Evolutionary conservation across 2,113 vertebrate genomes (phyloP).

Genomic region (Ranitomeya variabilis): DNA sequence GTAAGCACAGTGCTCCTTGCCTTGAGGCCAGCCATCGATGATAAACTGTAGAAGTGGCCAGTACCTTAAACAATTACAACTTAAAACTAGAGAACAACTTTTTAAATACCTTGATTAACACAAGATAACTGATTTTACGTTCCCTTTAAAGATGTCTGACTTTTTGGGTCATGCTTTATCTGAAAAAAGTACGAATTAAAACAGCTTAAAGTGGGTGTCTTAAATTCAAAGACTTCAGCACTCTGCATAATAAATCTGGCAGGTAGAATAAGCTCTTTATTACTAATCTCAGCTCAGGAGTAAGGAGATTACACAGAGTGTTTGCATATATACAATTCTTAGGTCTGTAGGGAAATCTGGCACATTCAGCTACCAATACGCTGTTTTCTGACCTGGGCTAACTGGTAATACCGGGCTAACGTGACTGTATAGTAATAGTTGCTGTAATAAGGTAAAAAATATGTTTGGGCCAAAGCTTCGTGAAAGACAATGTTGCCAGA

Average conservation of each 20-base stretch:
- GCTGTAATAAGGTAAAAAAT: background rate
- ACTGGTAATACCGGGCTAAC: background rate
- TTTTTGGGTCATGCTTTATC: background rate
- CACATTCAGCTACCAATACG: background rate
- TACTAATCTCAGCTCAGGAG: conserved; percentile 28
- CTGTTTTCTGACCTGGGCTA: too few relatives aligned
- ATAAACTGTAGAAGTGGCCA: too few relatives aligned
- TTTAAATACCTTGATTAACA: too few relatives aligned
- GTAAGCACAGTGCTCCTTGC: too few relatives aligned
- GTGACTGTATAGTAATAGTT: background rate
- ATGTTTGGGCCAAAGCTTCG: background rate
- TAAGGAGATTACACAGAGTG: conserved; percentile 35
- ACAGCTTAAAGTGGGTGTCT: background rate
- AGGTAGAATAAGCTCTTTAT: conserved; percentile 28
- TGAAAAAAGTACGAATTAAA: background rate
- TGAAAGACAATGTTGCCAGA: background rate
- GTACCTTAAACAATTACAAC: too few relatives aligned
- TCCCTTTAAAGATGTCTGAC: background rate
- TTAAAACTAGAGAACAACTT: too few relatives aligned
- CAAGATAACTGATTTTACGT: too few relatives aligned
- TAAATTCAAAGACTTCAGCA: background rate
- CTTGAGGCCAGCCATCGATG: too few relatives aligned
- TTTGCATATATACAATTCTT: background rate
- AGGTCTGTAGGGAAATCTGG: background rate
- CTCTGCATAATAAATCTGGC: conserved; percentile 3